Conservation (phyloP, 30 jellyfish, hydroid and myxozoan genomes). For the Phacellophora camtschatica region DNA sequence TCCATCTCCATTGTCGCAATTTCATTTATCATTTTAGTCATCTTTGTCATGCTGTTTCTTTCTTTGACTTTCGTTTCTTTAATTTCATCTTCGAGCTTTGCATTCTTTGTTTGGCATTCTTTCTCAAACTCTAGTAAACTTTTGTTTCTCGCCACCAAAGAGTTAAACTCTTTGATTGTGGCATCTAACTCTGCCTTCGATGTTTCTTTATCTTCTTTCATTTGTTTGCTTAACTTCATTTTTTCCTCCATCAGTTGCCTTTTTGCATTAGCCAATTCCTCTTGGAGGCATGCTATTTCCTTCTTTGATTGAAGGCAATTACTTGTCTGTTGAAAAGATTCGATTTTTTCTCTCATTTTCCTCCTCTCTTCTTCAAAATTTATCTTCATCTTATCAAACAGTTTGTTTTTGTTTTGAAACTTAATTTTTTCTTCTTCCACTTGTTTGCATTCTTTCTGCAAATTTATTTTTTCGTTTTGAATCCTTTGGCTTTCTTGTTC, state of each 20-base stretch:
- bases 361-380: background rate
- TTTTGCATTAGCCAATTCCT: background rate
- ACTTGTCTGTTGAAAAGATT: too few species aligned
- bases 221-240: background rate
- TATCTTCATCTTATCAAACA: background rate
- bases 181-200: background rate
- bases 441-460: background rate
- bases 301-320: too few species aligned
- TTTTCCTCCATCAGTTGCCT: background rate
- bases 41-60: too few species aligned
- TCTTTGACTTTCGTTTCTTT: background rate
- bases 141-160: background rate
- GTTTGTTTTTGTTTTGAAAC: background rate
- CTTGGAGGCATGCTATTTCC: background rate
- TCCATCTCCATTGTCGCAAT: background rate
- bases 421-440: background rate
- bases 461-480: background rate
- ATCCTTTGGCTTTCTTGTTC: background rate
- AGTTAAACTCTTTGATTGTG: constrained; percentile 1
- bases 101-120: background rate
- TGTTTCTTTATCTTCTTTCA: background rate
- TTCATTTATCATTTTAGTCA: background rate
- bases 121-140: background rate
- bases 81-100: background rate
- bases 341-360: background rate